These are phyloP conservation scores for Dasysyrphus tricinctus DNA, from an alignment of 2,888 invertebrate species.

Conservation along the genomic window DNA sequence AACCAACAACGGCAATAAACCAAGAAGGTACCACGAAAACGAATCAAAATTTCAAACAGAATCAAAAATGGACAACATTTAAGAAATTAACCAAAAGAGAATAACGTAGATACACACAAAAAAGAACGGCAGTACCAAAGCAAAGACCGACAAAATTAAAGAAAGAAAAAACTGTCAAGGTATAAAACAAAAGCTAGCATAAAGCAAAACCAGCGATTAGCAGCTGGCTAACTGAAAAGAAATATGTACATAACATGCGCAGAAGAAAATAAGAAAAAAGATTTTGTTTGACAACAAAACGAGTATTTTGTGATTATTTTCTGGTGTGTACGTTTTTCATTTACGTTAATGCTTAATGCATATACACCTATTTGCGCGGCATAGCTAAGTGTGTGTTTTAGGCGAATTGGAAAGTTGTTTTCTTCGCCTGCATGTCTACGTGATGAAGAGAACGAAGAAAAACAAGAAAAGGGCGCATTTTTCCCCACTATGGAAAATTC, in stretches of 20 bases:
- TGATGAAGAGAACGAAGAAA: conserved; percentile 46
- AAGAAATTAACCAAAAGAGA: conserved; percentile 64
- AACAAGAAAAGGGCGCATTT: conserved; percentile 64
- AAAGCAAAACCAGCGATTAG: conserved; percentile 61
- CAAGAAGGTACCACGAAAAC: conserved; percentile 11
- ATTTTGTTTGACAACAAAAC: conserved; percentile 74
- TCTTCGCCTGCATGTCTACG: conserved; percentile 66
- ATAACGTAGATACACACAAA: conserved; percentile 42
- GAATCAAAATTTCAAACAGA: conserved; percentile 41
- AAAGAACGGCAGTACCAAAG: conserved; percentile 35
- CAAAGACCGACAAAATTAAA: conserved; percentile 29
- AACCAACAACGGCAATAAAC: conserved; percentile 9
- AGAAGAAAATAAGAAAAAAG: conserved; percentile 58
- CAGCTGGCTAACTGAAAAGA: conserved; percentile 52
- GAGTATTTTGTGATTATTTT: conserved; percentile 35
- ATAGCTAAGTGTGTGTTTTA: conserved; percentile 11
- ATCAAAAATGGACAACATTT: conserved; percentile 70
- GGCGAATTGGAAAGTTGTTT: conserved; percentile 72
- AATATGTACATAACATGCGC: conserved; percentile 53
- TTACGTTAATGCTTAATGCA: conserved; percentile 10
- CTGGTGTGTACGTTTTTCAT: conserved; percentile 15
- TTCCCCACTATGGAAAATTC: conserved; percentile 19
- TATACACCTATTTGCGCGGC: conserved; percentile 19
- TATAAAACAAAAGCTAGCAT: conserved; percentile 8
- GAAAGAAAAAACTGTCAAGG: conserved; percentile 47